A percentile compares a stretch with the other conserved stretches of the same genome.
Evolutionary conservation across 2,888 invertebrate genomes (phyloP).

Genomic region (Agrotis ipsilon): DNA sequence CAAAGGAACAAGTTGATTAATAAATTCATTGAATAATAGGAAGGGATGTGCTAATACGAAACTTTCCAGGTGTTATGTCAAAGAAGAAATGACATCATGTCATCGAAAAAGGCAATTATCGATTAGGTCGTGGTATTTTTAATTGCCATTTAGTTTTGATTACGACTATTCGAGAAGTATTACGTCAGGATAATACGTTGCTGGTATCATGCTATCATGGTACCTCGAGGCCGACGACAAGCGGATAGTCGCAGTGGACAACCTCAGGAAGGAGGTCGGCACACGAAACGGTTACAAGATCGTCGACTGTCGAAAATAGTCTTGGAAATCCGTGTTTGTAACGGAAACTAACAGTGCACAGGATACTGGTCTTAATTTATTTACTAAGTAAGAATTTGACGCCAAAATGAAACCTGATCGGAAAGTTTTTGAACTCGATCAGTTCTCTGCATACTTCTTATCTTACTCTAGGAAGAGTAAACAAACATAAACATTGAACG

Average conservation of each 20-base stretch:
- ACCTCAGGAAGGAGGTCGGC: constrained; percentile 67
- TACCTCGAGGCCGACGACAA: constrained; percentile 61
- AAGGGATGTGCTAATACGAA: background rate
- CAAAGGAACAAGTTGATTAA: constrained; percentile 28
- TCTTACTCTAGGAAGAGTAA: background rate
- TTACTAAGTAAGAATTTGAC: constrained; percentile 24
- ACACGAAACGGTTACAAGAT: constrained; percentile 64
- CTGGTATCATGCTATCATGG: constrained; percentile 48
- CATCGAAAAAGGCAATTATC: constrained; percentile 41
- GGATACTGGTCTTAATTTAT: constrained; percentile 24
- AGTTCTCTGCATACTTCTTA: background rate
- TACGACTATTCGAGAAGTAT: constrained; percentile 53
- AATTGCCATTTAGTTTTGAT: constrained; percentile 55
- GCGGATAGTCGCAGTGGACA: constrained; percentile 56
- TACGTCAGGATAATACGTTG: constrained; percentile 56
- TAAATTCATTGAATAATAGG: constrained; percentile 14
- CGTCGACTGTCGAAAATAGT: constrained; percentile 59
- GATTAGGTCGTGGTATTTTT: constrained; percentile 55
- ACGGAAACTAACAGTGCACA: constrained; percentile 36
- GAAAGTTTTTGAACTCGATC: constrained; percentile 11
- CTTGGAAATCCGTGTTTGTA: constrained; percentile 36
- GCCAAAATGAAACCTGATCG: constrained; percentile 6
- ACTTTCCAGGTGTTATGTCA: constrained; percentile 47
- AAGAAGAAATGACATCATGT: constrained; percentile 43
- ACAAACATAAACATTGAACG: background rate